Evolutionary conservation across 2,797 vertebrate genomes (phyloP).

Genomic region (Otus scops): DNA sequence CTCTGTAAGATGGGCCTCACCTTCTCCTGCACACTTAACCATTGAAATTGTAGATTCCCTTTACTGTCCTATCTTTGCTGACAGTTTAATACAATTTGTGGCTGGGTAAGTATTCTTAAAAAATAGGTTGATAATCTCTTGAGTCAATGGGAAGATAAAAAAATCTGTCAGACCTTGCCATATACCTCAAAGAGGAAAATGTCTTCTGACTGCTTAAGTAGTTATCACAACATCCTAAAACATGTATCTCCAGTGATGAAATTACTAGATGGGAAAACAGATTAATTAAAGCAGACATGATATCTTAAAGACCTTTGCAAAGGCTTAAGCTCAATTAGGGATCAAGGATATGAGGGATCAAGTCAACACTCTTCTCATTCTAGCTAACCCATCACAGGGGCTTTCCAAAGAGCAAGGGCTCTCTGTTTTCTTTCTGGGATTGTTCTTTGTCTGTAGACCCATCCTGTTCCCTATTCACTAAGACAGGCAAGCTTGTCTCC

Average conservation of each 20-base stretch:
- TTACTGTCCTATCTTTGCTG: not conserved
- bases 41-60: not conserved
- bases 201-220: not conserved
- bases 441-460: not conserved
- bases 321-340: not conserved
- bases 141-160: not conserved
- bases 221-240: not conserved
- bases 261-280: conserved; percentile 2
- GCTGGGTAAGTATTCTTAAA: not conserved
- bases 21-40: not conserved
- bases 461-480: not conserved
- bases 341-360: not conserved
- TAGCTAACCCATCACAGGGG: not conserved
- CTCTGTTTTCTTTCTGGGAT: not conserved
- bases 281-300: not conserved
- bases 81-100: not conserved
- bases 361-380: not conserved
- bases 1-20: not conserved
- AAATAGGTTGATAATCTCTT: conserved; percentile 4
- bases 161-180: not conserved
- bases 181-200: not conserved
- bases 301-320: conserved; percentile 35
- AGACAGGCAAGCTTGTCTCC: not conserved
- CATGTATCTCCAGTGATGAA: not conserved
- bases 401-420: not conserved